A percentile compares a stretch with the other conserved stretches of the same genome.
Evolutionary conservation across 2,888 invertebrate species (phyloP).

Genomic region (Hypercompe scribonia): DNA sequence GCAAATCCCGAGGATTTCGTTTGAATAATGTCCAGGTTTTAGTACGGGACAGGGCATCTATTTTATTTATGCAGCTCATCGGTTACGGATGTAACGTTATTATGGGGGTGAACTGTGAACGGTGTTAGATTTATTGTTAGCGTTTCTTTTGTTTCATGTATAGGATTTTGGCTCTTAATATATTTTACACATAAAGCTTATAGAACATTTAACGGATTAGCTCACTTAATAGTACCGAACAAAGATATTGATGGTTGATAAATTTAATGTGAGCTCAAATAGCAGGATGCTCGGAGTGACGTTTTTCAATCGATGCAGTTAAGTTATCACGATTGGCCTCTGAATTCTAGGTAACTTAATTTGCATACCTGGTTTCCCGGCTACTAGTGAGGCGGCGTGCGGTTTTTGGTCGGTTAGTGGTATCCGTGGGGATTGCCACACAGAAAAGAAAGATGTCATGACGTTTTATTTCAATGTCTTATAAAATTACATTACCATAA

Average conservation of each 20-base stretch:
- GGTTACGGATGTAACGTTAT: slow-evolving; percentile 39
- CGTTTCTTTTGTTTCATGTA: background rate
- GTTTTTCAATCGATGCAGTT: too few relatives aligned
- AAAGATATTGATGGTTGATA: too few relatives aligned
- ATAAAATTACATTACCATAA: too few relatives aligned
- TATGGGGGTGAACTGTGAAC: slow-evolving; percentile 17
- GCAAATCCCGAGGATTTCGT: slow-evolving; percentile 48
- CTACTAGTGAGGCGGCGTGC: too few relatives aligned
- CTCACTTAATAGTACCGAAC: background rate
- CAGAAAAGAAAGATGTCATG: too few relatives aligned
- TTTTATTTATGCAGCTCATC: slow-evolving; percentile 56
- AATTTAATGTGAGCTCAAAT: too few relatives aligned
- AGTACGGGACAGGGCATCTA: slow-evolving; percentile 47
- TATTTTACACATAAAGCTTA: background rate
- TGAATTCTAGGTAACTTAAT: too few relatives aligned
- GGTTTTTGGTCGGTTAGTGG: too few relatives aligned
- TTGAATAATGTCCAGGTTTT: slow-evolving; percentile 55
- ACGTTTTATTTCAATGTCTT: too few relatives aligned
- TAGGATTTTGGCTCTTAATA: background rate
- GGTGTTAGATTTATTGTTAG: slow-evolving; percentile 5
- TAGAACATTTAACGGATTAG: background rate
- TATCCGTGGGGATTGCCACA: too few relatives aligned
- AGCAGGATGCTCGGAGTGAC: background rate
- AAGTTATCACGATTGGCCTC: too few relatives aligned
- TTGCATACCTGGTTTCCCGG: too few relatives aligned